A percentile compares a stretch with the other conserved stretches of the same genome.
phyloP scores from a whole-genome alignment of 2,888 invertebrate species.

The Cheilosia urbana region DNA sequence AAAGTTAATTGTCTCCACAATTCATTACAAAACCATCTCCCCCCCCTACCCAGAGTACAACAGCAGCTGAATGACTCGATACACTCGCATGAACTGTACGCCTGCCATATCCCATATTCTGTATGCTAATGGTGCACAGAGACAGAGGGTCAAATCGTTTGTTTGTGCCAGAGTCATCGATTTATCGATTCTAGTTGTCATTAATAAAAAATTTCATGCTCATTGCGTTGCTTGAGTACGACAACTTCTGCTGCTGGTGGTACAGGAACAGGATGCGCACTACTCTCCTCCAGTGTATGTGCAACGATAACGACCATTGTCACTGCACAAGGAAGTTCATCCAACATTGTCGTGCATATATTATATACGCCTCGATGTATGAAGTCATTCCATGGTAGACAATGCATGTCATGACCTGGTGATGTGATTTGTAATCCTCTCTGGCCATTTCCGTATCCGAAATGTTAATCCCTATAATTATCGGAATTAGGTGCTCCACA shows the following conservation, averaged over 20 bases:
- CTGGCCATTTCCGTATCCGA: constrained; percentile 42
- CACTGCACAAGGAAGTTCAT: constrained; percentile 25
- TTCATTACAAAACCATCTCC: background rate
- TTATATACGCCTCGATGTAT: background rate
- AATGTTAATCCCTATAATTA: constrained; percentile 60
- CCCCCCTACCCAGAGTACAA: background rate
- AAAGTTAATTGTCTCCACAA: constrained; percentile 52
- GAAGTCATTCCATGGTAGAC: background rate
- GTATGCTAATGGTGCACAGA: constrained; percentile 29
- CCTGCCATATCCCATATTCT: background rate
- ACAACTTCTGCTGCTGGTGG: background rate
- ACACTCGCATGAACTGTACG: background rate
- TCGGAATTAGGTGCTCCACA: constrained; percentile 67
- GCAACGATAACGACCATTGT: constrained; percentile 5
- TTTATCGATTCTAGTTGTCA: constrained; percentile 67
- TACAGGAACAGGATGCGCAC: too few species aligned
- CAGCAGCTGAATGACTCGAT: constrained; percentile 29
- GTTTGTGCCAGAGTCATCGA: constrained; percentile 45
- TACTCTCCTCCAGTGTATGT: background rate
- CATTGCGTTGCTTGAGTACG: constrained; percentile 35
- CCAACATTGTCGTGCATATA: background rate
- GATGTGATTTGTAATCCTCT: constrained; percentile 50
- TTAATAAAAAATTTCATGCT: constrained; percentile 66
- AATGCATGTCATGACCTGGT: constrained; percentile 23
- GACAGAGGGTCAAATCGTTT: constrained; percentile 46